A percentile compares a stretch with the other conserved stretches of the same genome.
phyloP scores from a whole-genome alignment of 2,888 invertebrate species.

The Agonum fuliginosum region DNA sequence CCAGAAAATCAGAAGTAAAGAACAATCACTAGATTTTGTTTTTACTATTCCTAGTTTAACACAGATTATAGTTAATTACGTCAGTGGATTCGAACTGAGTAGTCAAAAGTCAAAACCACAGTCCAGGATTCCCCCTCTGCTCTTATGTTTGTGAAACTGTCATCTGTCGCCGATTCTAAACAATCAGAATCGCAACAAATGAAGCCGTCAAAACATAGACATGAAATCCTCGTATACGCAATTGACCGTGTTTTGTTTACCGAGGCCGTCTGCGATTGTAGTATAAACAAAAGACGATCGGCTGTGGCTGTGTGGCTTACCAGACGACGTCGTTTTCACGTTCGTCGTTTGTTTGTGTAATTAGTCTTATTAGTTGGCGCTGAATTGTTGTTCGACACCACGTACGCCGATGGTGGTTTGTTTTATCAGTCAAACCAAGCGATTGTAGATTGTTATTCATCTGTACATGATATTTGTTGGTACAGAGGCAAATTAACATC shows the following conservation, averaged over 20 bases:
- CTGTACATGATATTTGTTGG: too few species aligned
- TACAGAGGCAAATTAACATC: too few species aligned
- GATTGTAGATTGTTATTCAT: too few species aligned
- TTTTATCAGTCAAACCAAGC: slow-evolving; percentile 5
- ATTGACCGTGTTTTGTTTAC: slow-evolving; percentile 9
- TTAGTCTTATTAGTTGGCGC: slow-evolving; percentile 15
- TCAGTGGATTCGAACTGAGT: too few species aligned
- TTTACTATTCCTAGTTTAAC: too few species aligned
- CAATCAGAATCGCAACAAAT: not conserved
- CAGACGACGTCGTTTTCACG: slow-evolving; percentile 36
- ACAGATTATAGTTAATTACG: too few species aligned
- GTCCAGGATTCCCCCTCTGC: not conserved
- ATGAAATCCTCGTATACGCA: not conserved
- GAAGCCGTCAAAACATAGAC: slow-evolving; percentile 5
- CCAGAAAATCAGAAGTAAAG: too few species aligned
- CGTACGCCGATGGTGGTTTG: not conserved
- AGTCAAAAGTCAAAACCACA: too few species aligned
- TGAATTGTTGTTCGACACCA: slow-evolving; percentile 27
- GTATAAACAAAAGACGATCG: slow-evolving; percentile 12
- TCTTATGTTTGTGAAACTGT: not conserved
- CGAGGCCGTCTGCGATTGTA: not conserved
- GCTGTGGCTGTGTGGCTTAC: too few species aligned
- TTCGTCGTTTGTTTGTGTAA: slow-evolving; percentile 25
- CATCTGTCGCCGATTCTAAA: not conserved
- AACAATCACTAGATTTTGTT: too few species aligned